phyloP scores from a whole-genome alignment of 2,797 vertebrate species.

The Darevskia nairensis region DNA sequence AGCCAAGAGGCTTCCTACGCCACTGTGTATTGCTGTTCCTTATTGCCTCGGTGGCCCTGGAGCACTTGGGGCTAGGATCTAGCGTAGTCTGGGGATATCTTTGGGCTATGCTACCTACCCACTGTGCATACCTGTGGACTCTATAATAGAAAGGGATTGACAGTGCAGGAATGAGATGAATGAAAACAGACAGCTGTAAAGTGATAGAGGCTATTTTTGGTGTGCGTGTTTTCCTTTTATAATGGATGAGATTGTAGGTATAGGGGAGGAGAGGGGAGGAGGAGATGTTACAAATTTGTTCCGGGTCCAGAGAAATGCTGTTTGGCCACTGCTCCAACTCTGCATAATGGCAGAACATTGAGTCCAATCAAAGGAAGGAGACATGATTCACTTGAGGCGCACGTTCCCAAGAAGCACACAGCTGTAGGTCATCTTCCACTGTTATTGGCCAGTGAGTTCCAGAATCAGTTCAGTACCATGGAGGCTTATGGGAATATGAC shows the following conservation, averaged over 20 bases:
- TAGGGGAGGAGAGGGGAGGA: not conserved
- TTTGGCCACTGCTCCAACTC: not conserved
- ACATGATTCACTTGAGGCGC: not conserved
- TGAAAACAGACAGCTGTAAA: not conserved
- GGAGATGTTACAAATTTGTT: not conserved
- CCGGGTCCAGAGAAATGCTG: not conserved
- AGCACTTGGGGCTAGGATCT: too few relatives aligned
- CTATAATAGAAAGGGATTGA: not conserved
- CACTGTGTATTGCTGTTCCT: not conserved
- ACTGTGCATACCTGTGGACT: not conserved
- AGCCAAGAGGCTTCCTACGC: too few relatives aligned
- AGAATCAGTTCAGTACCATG: not conserved
- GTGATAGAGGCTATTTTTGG: not conserved
- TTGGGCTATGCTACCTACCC: not conserved
- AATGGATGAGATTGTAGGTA: not conserved
- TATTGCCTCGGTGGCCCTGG: not conserved
- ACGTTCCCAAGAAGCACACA: not conserved
- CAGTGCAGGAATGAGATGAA: too few relatives aligned
- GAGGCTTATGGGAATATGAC: not conserved
- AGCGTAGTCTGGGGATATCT: too few relatives aligned
- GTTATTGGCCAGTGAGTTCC: rapidly evolving
- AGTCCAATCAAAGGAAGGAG: not conserved
- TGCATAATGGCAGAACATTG: not conserved
- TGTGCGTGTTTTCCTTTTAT: not conserved
- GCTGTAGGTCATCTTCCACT: not conserved